A percentile compares a stretch with the other conserved stretches of the same genome.
These are phyloP conservation scores for Lemur catta DNA, from an alignment of 2,797 vertebrate genomes.

Conservation along the genomic window DNA sequence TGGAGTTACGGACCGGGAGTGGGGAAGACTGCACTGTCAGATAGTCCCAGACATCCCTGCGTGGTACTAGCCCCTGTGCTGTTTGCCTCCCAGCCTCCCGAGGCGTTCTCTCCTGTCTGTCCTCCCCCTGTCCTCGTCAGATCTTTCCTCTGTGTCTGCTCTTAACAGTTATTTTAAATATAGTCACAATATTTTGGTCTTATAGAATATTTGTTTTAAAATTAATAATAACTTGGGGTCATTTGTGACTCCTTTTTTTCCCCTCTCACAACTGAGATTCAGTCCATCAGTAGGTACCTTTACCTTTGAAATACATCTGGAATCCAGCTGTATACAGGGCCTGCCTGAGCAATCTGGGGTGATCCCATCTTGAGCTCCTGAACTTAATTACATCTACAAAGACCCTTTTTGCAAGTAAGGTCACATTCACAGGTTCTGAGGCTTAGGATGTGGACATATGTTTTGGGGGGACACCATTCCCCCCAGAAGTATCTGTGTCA, in stretches of 20 bases:
- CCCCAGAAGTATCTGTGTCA: rapidly evolving
- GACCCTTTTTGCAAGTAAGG: not conserved
- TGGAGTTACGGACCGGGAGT: not conserved
- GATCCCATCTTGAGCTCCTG: not conserved
- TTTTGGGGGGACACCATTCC: not conserved
- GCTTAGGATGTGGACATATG: not conserved
- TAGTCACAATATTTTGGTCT: not conserved
- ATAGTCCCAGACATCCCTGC: not conserved
- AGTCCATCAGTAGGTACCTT: not conserved
- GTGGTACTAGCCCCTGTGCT: not conserved
- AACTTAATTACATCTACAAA: not conserved
- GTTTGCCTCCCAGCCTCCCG: not conserved
- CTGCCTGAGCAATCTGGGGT: not conserved
- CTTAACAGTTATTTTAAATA: not conserved
- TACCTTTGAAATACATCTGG: not conserved
- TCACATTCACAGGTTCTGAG: not conserved
- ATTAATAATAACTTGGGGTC: not conserved
- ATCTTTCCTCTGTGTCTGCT: not conserved
- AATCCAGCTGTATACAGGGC: not conserved
- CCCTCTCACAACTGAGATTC: not conserved
- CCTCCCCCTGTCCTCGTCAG: not conserved
- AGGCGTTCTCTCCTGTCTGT: not conserved
- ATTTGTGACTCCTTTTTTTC: not conserved
- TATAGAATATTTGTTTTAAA: not conserved
- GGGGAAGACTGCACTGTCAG: not conserved